phyloP scores from a whole-genome alignment of 2,888 invertebrate species.

The Euspilapteryx auroguttella region DNA sequence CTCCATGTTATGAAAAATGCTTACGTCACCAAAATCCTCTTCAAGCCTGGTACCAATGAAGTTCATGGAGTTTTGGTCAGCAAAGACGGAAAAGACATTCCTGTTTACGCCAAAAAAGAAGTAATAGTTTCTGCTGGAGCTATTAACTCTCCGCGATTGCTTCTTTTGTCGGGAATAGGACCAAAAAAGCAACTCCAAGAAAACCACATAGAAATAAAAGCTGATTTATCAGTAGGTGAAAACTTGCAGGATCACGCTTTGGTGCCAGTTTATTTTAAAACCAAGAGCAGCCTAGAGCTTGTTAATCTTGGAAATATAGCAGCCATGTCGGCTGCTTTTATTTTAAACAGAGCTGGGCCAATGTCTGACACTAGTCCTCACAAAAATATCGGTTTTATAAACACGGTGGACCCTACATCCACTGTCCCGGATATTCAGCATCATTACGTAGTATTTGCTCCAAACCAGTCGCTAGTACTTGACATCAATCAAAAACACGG shows the following conservation, averaged over 20 bases:
- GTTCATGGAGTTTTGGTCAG: constrained; percentile 34
- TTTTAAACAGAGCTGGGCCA: constrained; percentile 44
- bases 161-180: constrained; percentile 56
- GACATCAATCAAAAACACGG: constrained; percentile 20
- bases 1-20: constrained; percentile 50
- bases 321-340: constrained; percentile 34
- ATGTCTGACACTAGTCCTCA: constrained; percentile 37
- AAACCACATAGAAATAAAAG: constrained; percentile 28
- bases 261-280: constrained; percentile 26
- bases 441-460: constrained; percentile 23
- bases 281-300: constrained; percentile 17
- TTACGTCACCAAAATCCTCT: constrained; percentile 51
- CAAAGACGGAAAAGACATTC: constrained; percentile 25
- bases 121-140: constrained; percentile 50
- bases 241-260: constrained; percentile 56
- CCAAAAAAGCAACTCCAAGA: constrained; percentile 33
- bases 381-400: constrained; percentile 23
- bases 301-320: constrained; percentile 18
- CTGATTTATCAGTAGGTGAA: constrained; percentile 49
- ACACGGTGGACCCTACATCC: constrained; percentile 23
- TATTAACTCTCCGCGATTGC: constrained; percentile 50
- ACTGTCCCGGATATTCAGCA: constrained; percentile 24
- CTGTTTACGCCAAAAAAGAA: constrained; percentile 38
- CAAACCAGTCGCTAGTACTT: constrained; percentile 17
- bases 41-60: constrained; percentile 42